Evolutionary conservation across 2,113 vertebrate species (phyloP), one percentile per base, ranked within the genome.

Genomic region (Alethe diademata): DNA sequence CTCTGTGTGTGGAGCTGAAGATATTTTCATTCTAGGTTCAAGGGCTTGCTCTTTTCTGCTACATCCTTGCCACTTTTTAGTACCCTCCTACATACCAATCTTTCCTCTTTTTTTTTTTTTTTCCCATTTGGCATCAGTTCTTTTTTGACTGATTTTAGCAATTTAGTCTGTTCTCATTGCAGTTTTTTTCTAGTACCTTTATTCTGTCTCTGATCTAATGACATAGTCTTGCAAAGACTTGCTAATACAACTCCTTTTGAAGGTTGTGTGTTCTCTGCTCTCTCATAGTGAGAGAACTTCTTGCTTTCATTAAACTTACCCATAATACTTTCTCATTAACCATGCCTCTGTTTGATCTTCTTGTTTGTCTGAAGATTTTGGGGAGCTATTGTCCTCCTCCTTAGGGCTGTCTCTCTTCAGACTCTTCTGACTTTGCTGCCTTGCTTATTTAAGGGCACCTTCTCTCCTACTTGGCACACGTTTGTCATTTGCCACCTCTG

Each of bases 401-500:
- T 62, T 57, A 54, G 36, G 23, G 19, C 36, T 72, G 0, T 51
- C 9, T 57, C 19, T 94, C 38, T 75, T 42, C 57, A 28, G 42
- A 57, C n/a, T 70, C 57, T 47, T 38, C 19, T 66, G n/a, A 4
- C 17, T 76, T 85, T 85, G 54, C 58, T 93, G 65, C 26, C 31
- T 36, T 86, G 38, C 20, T 65, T 60, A 29, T 85, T 19, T 91
- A 26, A 70, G 66, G 64, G 50, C 71, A 86, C 75, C 54, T 93
- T 91, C 81, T 90, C 70, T 88, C 78, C 50, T 48, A 66, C 29
- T 96, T 94, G 86, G 87, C 90, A 81, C 43, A 60, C 12, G 5
- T n/a, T 89, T 91, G 64, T 91, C 43, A 45, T 82, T 93, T 94
- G 72, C 73, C 78, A 85, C 61, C 35, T 92, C 50, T 82, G 50